Conservation (phyloP, 2,797 vertebrate genomes). For the Oreochromis mossambicus region DNA sequence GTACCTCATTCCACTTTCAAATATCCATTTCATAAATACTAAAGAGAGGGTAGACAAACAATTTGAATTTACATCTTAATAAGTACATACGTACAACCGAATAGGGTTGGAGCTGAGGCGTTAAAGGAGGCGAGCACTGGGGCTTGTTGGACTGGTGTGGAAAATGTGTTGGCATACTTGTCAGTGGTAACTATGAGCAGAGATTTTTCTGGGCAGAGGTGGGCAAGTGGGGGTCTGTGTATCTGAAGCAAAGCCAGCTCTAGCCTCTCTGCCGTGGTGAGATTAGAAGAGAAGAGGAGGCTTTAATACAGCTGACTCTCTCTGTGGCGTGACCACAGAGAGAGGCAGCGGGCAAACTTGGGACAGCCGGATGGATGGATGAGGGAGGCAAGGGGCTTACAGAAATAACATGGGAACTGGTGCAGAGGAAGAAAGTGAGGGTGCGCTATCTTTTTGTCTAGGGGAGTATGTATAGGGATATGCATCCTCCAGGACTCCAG, state of each 20-base stretch:
- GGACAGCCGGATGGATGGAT: not conserved
- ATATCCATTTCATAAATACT: slow-evolving; percentile 1
- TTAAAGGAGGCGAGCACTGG: not conserved
- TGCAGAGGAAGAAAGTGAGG: slow-evolving; percentile 23
- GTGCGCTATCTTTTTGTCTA: slow-evolving; percentile 27
- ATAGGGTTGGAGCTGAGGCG: slow-evolving; percentile 20
- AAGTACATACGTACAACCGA: not conserved
- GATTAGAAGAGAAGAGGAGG: slow-evolving; percentile 55
- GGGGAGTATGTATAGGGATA: not conserved
- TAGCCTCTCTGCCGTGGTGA: slow-evolving; percentile 47
- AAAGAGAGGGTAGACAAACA: not conserved
- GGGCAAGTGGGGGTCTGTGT: slow-evolving; percentile 22
- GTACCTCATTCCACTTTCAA: not conserved
- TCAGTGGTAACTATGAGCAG: slow-evolving; percentile 30
- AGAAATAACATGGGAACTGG: slow-evolving; percentile 19
- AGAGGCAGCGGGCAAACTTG: not conserved
- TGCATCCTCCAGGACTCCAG: slow-evolving; percentile 17
- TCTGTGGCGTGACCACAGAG: slow-evolving; percentile 29
- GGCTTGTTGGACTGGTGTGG: slow-evolving; percentile 7
- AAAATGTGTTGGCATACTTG: slow-evolving; percentile 19
- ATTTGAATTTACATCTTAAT: slow-evolving; percentile 25
- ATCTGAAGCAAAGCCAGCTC: slow-evolving; percentile 56
- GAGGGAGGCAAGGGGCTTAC: slow-evolving; percentile 13
- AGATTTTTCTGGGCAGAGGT: slow-evolving; percentile 47
- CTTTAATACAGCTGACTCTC: slow-evolving; percentile 53